phyloP scores from a whole-genome alignment of 2,113 vertebrate genomes.

The Corydoras maculifer region DNA sequence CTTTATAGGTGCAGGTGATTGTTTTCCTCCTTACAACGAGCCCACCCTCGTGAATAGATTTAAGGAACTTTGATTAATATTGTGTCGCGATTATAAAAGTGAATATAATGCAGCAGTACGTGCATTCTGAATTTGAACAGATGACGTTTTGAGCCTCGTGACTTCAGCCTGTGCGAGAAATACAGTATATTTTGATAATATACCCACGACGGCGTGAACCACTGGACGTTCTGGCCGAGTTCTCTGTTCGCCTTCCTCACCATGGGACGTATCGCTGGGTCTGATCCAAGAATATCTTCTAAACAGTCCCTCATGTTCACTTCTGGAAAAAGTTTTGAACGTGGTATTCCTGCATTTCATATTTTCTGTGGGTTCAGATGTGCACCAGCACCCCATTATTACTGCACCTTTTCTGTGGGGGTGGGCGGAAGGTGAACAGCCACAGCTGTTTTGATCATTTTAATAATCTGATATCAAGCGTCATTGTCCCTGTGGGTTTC shows the following conservation, averaged over 20 bases:
- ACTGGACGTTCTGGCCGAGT: conserved; percentile 7
- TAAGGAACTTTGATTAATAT: too few relatives aligned
- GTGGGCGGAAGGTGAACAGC: too few relatives aligned
- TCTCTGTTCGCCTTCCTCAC: neutral
- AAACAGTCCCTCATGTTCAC: conserved; percentile 36
- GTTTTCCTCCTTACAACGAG: too few relatives aligned
- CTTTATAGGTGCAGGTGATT: neutral
- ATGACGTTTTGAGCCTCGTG: too few relatives aligned
- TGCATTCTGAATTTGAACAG: too few relatives aligned
- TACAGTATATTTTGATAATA: neutral
- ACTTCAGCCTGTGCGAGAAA: neutral
- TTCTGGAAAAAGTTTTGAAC: conserved; percentile 10
- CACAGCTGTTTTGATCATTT: too few relatives aligned
- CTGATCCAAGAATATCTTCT: conserved; percentile 22
- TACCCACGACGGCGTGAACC: neutral
- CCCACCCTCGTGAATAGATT: too few relatives aligned
- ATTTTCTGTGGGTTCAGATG: conserved; percentile 5
- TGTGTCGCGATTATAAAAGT: too few relatives aligned
- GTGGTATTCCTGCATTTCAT: conserved; percentile 30
- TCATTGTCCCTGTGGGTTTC: too few relatives aligned
- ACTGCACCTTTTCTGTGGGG: too few relatives aligned
- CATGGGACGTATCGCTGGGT: conserved; percentile 10
- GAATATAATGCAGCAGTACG: too few relatives aligned
- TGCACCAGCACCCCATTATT: neutral
- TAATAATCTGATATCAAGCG: too few relatives aligned